Base-by-base conservation (phyloP, 2,888 invertebrate genomes). In the Nineta flava region DNA sequence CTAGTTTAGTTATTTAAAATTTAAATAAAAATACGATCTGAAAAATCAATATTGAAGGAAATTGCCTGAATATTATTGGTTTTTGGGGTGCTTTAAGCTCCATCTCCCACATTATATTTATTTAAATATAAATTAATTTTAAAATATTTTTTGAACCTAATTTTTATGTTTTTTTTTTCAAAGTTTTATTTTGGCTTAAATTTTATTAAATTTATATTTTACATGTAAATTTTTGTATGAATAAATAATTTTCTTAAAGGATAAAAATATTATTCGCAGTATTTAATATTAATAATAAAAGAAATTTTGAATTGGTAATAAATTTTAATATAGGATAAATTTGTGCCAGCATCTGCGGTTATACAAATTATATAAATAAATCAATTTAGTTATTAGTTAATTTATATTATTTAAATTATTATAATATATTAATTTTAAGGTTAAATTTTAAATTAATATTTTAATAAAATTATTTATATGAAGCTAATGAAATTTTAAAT, bases 321-420 rank as follows among this genome's bases (percentile, higher is more conserved):
- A 68, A 67, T 60, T 59, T 61, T 65, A 75, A 68, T 73, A 73
- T 68, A 72, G 70, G 74, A 72, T 63, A 74, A 76, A 70, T 72
- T 76, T 76, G 76, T 77, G 77, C 77, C 77, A 79, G 78, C 78
- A 77, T 72, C 73, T 73, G 78, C 77, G 79, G 75, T 78, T 78
- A 79, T 60, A 76, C 77, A 74, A 71, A 70, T 70, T 61, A 72
- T 72, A 64, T 55, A 70, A 70, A 65, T 72, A 65, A 74, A 73
- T 72, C 70, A 68, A 70, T 63, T 73, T 67, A 64, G 64, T 64
- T 56, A 58, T 61, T 65, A 69, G 63, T 66, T 53, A 65, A 60
- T 65, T 61, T 49, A 52, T 56, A 58, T 58, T 55, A 58, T 60
- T 64, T 65, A 58, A 54, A 55, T 53, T 48, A 56, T 57, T 62